These are phyloP conservation scores for Cliona cf. orientalis DNA, from an alignment of 37 sponge, comb jelly and placozoan species.

Conservation along the genomic window DNA sequence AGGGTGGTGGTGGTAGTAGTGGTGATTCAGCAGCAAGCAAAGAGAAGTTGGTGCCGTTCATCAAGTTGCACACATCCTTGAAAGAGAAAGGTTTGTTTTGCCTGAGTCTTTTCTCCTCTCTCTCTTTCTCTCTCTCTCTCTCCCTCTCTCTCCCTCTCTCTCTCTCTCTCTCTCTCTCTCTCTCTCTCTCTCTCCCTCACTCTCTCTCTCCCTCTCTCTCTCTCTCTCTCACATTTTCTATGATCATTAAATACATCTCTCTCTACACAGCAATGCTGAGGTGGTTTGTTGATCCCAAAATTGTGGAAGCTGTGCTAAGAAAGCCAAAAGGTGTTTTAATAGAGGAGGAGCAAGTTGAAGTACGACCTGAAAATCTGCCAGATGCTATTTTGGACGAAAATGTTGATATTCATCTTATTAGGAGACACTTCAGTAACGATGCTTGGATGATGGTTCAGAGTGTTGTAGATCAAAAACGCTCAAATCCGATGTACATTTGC, in stretches of 20 bases:
- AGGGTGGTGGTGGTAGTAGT: not conserved
- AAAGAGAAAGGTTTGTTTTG: slow-evolving; percentile 22
- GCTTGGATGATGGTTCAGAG: slow-evolving; percentile 29
- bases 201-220: no score
- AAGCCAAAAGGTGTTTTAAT: slow-evolving; percentile 3
- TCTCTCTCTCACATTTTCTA: not conserved
- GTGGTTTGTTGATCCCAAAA: slow-evolving; percentile 17
- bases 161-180: no score
- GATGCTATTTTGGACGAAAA: slow-evolving; percentile 33
- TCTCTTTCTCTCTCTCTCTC: no score
- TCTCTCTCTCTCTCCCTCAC: no score
- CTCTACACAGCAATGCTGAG: slow-evolving; percentile 3
- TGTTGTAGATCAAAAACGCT: slow-evolving; percentile 14
- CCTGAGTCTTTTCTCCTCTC: no score
- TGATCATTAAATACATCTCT: not conserved
- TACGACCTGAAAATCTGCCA: slow-evolving; percentile 24
- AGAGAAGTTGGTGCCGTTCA: slow-evolving; percentile 1
- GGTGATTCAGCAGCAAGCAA: no score
- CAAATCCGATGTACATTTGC: slow-evolving; percentile 17
- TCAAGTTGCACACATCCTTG: slow-evolving; percentile 21
- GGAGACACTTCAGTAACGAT: slow-evolving; percentile 39
- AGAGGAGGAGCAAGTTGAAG: slow-evolving; percentile 8
- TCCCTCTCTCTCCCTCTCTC: no score
- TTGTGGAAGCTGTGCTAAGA: not conserved
- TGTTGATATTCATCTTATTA: slow-evolving; percentile 15